Base-by-base conservation (phyloP, 2,888 invertebrate genomes). In the Luffia ferchaultella region DNA sequence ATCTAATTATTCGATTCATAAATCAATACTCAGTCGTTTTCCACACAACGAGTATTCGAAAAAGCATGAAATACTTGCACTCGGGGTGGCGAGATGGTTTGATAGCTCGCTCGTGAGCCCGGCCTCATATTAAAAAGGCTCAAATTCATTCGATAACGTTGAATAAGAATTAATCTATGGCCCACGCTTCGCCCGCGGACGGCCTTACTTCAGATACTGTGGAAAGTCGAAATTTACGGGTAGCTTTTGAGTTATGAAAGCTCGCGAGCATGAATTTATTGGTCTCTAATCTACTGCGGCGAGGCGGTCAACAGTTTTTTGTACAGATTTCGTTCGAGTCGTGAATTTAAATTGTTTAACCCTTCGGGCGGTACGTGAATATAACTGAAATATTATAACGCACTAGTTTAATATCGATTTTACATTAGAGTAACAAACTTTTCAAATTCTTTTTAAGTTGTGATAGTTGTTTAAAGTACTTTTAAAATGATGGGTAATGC, bases 211-310 rank as follows among this genome's bases (percentile, higher is more conserved):
- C 62, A 60, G 70, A 70, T 71, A 67, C 60, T 62, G 60, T 60
- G 60, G 58, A 64, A 69, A 67, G 62, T 64, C 63, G 54, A 71
- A 77, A 77, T 76, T 74, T 76, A 78, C 69, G 67, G 64, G 65
- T 62, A 60, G 60, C 45, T 52, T 65, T 64, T 54, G 56, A 58
- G 54, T 55, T 54, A 67, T 64, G 67, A 40, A 46, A 46, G 16
- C 48, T 48, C 48, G 42, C 16, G 20, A 18, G 46, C n/a, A 42
- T 41, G 58, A 64, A 77, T 77, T 76, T 77, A 76, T 75, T 62
- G n/a, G 67, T 62, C 60, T 56, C 58, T 68, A 70, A n/a, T 67
- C 68, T 61, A 54, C 41, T 50, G 52, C 51, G 59, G 60, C 57
- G 57, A 56, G 60, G 64, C 62, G 60, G 62, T 68, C 67, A 70